These are phyloP conservation scores for Corydoras sp. DNA, from an alignment of 2,113 vertebrate genomes.

Conservation along the genomic window DNA sequence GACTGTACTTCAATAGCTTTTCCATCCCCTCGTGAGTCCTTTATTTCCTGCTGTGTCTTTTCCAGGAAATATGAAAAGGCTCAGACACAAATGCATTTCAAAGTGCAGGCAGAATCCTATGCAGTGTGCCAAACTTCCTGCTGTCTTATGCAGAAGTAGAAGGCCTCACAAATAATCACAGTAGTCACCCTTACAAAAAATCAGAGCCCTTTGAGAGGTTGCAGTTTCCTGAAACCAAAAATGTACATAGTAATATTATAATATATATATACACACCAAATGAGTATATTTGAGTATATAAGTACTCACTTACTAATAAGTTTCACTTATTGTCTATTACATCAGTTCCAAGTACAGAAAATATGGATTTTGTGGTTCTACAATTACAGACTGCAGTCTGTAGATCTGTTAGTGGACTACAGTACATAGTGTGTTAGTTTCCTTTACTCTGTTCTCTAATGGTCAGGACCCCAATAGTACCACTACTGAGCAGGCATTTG, in stretches of 20 bases:
- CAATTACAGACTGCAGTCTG: no score
- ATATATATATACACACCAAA: no score
- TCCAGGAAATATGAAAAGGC: slow-evolving; percentile 23
- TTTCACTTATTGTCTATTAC: no score
- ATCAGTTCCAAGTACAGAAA: no score
- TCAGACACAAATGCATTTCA: slow-evolving; percentile 14
- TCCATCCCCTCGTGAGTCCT: neutral
- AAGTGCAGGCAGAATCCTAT: neutral
- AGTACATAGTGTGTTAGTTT: no score
- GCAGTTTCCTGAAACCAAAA: neutral
- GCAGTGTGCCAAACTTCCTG: neutral
- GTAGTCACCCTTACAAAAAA: neutral
- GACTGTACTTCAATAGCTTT: neutral
- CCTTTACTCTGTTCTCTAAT: no score
- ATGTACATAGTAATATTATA: neutral
- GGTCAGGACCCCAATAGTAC: no score
- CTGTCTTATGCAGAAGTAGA: slow-evolving; percentile 14
- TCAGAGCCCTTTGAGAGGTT: neutral
- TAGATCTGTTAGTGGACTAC: no score
- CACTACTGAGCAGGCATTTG: no score
- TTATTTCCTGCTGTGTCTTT: slow-evolving; percentile 13
- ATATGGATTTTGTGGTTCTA: no score
- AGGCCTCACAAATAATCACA: neutral
- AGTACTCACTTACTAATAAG: no score
- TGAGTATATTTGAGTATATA: no score